Base-by-base conservation (phyloP, 92 coral and sea anemone genomes). In the Diadumene lineata region DNA sequence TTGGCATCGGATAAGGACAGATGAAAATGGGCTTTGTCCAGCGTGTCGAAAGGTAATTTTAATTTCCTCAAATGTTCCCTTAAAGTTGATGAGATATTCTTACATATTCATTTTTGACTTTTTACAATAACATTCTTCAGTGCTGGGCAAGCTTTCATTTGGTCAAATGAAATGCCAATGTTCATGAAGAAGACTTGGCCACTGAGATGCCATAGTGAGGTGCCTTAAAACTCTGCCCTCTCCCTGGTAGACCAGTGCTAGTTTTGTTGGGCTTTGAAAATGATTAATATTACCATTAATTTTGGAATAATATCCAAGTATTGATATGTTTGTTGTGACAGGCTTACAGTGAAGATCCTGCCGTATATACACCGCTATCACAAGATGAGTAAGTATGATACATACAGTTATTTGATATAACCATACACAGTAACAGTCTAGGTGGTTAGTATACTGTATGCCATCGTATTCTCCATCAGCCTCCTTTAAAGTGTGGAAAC, bases 331-430 rank as follows among this genome's bases (percentile, higher is more conserved):
- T 38, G 19, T 30, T 28, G 31, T 71, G 13, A 38, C 48, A 96
- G 99, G 90, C 97, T 11, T 96, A 96, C 80, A 96, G 97, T 76
- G 99, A 96, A 66, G 99, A 96, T 56, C 99, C 99, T 38, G 99
- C 99, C 30, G 83, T 90, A 30, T 96, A 96, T 61, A 89, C 92
- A 70, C 99, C 99, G 11, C 78, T 93, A 18, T 88, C 99, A 55
- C 97, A 96, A 70, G 99, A 96, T 70, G 99, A 96, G 99, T 96
- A 86, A 88, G 99, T 90, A 38, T 6, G 6, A 38, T 38, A n/a
- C n/a, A n/a, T 38, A 4, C 13, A 38, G 6, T 38, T 38, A 6
- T 38, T 38, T 4, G 6, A 13, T 38, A 38, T 6, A 38, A 38
- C 7, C 48, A 38, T 38, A 6, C 48, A 38, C 13, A 38, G 6